Percentiles rank a stretch among this genome's conserved stretches.
Conservation (phyloP, 1,140 invertebrate species). For the Achatina immaculata region DNA sequence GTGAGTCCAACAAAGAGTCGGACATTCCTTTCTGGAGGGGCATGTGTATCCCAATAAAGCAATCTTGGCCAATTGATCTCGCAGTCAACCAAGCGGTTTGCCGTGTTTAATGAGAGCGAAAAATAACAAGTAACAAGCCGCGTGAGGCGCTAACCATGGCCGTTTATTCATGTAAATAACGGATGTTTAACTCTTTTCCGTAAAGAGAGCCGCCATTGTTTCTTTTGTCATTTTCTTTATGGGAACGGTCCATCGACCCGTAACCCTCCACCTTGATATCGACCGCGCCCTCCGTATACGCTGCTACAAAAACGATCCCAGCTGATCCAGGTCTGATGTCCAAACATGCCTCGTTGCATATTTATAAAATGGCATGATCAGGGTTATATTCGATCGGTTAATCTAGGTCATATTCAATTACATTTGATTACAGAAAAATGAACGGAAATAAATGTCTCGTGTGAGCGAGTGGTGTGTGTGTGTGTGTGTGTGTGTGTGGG, state of each 20-base stretch:
- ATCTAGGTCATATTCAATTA: too few species aligned
- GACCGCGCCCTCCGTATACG: too few species aligned
- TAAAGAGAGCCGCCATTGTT: not conserved
- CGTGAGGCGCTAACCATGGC: not conserved
- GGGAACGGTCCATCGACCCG: not conserved
- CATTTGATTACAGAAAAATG: too few species aligned
- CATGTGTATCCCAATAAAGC: not conserved
- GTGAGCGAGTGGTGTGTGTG: too few species aligned
- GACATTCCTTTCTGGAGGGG: slow-evolving; percentile 5
- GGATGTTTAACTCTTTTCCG: not conserved
- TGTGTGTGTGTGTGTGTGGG: too few species aligned
- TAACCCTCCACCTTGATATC: too few species aligned
- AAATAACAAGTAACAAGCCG: not conserved
- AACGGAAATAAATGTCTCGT: too few species aligned
- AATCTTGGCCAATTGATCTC: not conserved
- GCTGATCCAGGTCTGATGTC: too few species aligned
- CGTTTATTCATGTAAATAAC: not conserved
- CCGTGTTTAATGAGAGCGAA: not conserved
- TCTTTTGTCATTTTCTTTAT: not conserved
- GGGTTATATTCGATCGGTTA: too few species aligned
- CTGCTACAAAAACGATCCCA: too few species aligned
- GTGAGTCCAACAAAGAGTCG: not conserved
- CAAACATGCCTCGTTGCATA: too few species aligned
- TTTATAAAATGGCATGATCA: too few species aligned
- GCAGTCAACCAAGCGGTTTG: not conserved